Base-by-base conservation (phyloP, 2,888 invertebrate species). In the Ferrisia virgata region DNA sequence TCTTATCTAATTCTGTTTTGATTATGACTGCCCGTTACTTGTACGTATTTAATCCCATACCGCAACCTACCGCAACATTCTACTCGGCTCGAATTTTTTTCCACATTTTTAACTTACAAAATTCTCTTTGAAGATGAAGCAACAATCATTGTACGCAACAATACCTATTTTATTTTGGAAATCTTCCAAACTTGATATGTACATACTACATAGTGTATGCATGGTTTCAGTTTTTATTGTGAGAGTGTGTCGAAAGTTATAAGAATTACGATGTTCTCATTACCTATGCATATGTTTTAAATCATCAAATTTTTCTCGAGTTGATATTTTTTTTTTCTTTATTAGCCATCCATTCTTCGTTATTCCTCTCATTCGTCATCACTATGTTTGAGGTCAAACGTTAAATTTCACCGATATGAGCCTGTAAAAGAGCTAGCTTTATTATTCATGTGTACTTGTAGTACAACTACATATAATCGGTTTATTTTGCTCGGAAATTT, bases 141-240 rank as follows among this genome's bases (percentile, higher is more conserved):
- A 72, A 72, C 72, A 72, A 25, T 33, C 18, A 72, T 76, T 9
- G 18, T 36, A 76, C 33, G 36, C 36, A 76, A 76, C 36, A 76
- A 76, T 76, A 36, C 31, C 36, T 36, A 36, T 36, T 76, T 76
- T 76, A 18, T 76, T 36, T 76, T 76, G 72, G 72, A 76, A 11
- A 76, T 6, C 72, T 76, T 76, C 72, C 72, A 76, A 76, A 76
- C 25, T n/a, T n/a, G n/a, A n/a, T n/a, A n/a, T n/a, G 18, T 76
- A 76, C 18, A 2, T n/a, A 11, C 18, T 76, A 18, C 22, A 22
- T 6, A 8, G n/a, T n/a, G 13, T 53, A 53, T 53, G 22, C 53
- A n/a, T 33, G 72, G 18, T 76, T 33, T 36, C 36, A 11, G 9
- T 76, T 69, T 33, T 76, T 31, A 13, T 64, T 76, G 18, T 8